Base-by-base conservation (phyloP, 2,888 invertebrate genomes). In the Drosophila algonquin region DNA sequence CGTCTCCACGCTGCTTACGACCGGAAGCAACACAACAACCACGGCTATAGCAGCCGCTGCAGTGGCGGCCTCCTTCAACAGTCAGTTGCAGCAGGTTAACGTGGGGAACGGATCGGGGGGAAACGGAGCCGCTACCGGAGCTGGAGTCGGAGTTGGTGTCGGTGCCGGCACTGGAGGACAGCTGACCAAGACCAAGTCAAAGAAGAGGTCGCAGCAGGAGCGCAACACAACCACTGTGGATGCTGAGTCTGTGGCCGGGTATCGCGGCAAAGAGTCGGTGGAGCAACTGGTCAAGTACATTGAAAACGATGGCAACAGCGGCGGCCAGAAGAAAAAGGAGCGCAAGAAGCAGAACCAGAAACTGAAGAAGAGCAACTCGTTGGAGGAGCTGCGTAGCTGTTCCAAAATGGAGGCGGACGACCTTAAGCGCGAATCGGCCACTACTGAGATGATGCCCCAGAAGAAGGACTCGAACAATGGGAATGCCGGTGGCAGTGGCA, bases 221-320 rank as follows among this genome's bases (percentile, higher is more conserved):
- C 94, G 87, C 91, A 95, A 92, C 58, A 92, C 91, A 16, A 92
- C 86, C 73, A 91, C 90, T 1, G 90, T 93, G 21, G 92, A 93
- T 72, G 92, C 94, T 0, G 93, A 94, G 85, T 94, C 94, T 77
- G 95, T 97, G 69, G 95, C 95, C 88, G 97, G 97, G 10, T 96
- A 96, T 93, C 94, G 96, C 71, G 95, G 96, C 71, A 94, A 95
- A 89, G 95, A 95, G 91, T 95, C 96, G 79, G 94, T 97, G 46
- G 95, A 96, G 90, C 95, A 94, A 88, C 93, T 97, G 77, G 93
- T 97, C 72, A 95, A 95, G 79, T 97, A 95, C 90, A 97, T 97
- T 75, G 96, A 96, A 89, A 95, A 95, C 60, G 93, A 88, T 44
- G 89, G 89, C 10, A 93, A 85, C 55, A 93, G 86, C 21, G 89